These are phyloP conservation scores for Brenthis ino DNA, from an alignment of 2,888 invertebrate genomes.

Conservation along the genomic window DNA sequence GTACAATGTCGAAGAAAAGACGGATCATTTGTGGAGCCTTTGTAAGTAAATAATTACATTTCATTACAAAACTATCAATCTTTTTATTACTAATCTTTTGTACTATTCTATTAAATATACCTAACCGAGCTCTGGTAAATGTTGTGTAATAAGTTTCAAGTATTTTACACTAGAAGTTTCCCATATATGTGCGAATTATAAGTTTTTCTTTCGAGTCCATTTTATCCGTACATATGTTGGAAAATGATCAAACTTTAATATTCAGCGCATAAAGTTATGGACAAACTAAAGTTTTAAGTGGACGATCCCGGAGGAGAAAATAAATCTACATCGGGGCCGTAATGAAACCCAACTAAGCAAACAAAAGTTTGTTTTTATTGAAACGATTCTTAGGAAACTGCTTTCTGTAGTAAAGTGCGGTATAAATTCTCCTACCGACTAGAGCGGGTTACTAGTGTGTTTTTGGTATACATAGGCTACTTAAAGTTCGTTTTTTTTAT, in stretches of 20 bases:
- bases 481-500: not conserved
- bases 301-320: slow-evolving; percentile 17
- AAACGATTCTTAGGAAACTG: slow-evolving; percentile 18
- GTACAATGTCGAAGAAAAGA: slow-evolving; percentile 71
- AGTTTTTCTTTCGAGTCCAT: slow-evolving; percentile 7
- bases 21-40: slow-evolving; percentile 66
- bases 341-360: slow-evolving; percentile 19
- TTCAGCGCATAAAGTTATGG: slow-evolving; percentile 22
- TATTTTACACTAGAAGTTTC: not conserved
- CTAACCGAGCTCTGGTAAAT: not conserved
- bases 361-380: slow-evolving; percentile 21
- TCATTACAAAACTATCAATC: not conserved
- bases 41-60: slow-evolving; percentile 55
- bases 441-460: not conserved
- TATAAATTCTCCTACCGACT: not conserved
- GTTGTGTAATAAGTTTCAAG: not conserved
- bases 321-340: slow-evolving; percentile 23
- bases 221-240: slow-evolving; percentile 11
- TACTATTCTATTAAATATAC: not conserved
- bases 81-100: not conserved
- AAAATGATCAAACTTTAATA: slow-evolving; percentile 27
- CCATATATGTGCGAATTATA: slow-evolving; percentile 9
- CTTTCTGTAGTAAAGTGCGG: not conserved
- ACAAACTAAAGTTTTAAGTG: slow-evolving; percentile 30
- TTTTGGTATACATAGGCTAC: not conserved